Conservation (phyloP, 92 coral and sea anemone species). For the Scolanthus callimorphus region DNA sequence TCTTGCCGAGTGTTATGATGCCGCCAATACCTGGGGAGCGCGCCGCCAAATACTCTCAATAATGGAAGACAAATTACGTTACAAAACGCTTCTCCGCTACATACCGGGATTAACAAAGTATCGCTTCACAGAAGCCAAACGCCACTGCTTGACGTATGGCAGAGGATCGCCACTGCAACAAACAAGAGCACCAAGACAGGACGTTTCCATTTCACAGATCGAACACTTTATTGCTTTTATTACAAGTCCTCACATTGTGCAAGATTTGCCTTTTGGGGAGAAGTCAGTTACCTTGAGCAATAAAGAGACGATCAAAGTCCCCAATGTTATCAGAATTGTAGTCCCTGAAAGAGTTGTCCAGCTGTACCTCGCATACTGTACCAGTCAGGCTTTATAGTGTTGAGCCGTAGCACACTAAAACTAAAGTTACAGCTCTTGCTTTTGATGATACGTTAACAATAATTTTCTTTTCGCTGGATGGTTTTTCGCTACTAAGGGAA, state of each 20-base stretch:
- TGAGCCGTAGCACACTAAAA: constrained; percentile 15
- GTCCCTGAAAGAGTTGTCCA: constrained; percentile 28
- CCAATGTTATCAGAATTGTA: constrained; percentile 19
- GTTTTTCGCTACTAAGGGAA: no score
- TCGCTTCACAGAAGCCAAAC: constrained; percentile 69
- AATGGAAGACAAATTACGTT: constrained; percentile 66
- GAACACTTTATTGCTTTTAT: constrained; percentile 32
- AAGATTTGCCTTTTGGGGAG: constrained; percentile 49
- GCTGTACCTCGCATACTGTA: constrained; percentile 17
- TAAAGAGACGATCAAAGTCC: constrained; percentile 31
- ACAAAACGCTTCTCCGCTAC: constrained; percentile 27
- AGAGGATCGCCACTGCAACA: constrained; percentile 65
- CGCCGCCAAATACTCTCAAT: constrained; percentile 69
- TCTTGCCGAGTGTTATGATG: constrained; percentile 63
- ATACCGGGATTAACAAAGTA: constrained; percentile 71
- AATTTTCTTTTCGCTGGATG: no score
- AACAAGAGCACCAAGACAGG: constrained; percentile 24
- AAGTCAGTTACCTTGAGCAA: constrained; percentile 24
- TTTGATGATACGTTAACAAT: no score
- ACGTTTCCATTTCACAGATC: constrained; percentile 21
- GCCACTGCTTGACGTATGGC: constrained; percentile 62
- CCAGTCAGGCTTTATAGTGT: constrained; percentile 11
- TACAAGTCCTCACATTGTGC: constrained; percentile 45
- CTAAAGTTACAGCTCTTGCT: no score
- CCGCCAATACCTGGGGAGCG: constrained; percentile 59